Base-by-base conservation (phyloP, 1,140 invertebrate species). In the Cherax destructor region DNA sequence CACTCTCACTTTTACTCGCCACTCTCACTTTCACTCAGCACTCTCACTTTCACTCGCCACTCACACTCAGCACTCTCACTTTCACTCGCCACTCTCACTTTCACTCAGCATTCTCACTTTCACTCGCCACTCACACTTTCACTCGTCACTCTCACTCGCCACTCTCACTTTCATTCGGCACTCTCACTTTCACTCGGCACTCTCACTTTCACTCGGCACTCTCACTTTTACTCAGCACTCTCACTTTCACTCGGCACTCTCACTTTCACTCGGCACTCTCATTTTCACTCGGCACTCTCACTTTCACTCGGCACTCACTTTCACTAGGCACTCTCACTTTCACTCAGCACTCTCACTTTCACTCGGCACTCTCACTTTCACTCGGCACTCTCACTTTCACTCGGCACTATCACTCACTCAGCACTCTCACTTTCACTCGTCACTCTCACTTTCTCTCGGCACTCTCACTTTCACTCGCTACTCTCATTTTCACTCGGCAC, bases 161-260 rank as follows among this genome's bases (percentile, higher is more conserved):
- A 16, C 83, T 84, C 56, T 61, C 30, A 41, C 13, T 3, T 41
- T 49, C 47, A 30, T 52, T 59, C 7, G n/a, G n/a, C n/a, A n/a
- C 83, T 61, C 83, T 85, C 83, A 85, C 59, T 10, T 50, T 74
- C 65, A 30, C 59, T 13, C 83, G 21, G 83, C 83, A 16, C 83
- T 84, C 56, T 61, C 30, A 41, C 13, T 3, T 41, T 49, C 47
- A 30, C 83, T 59, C 7, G n/a, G n/a, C n/a, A n/a, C n/a, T n/a
- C n/a, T n/a, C n/a, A n/a, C n/a, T n/a, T n/a, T n/a, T n/a, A n/a
- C n/a, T n/a, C n/a, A n/a, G n/a, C n/a, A n/a, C 83, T 61, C 83
- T 85, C 83, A 85, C 59, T 10, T 50, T 74, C 65, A 30, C 59
- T 13, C 83, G 21, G 83, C 83, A 16, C 83, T 84, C 56, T 61